Conservation (phyloP, 2,797 vertebrate genomes). For the Synaphobranchus kaupii region DNA sequence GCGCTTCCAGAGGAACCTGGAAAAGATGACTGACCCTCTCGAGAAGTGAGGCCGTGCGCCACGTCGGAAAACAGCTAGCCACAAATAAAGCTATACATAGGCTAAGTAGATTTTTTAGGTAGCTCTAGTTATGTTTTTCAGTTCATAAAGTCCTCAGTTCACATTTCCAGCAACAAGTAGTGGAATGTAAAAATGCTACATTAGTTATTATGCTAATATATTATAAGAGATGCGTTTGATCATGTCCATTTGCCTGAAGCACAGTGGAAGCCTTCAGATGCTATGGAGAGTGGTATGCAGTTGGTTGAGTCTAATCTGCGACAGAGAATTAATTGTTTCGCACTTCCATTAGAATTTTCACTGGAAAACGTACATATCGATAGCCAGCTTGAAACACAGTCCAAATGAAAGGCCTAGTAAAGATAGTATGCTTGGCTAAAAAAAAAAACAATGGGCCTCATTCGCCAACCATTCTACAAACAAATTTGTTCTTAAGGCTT, state of each 20-base stretch:
- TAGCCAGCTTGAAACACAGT: not conserved
- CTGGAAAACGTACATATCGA: not conserved
- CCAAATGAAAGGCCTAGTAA: not conserved
- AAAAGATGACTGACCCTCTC: slow-evolving; percentile 86
- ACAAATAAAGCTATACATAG: not conserved
- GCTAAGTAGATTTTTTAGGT: not conserved
- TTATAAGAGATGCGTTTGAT: not conserved
- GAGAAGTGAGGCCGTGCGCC: slow-evolving; percentile 78
- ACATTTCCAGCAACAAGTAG: not conserved
- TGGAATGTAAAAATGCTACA: not conserved
- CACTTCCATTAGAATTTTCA: not conserved
- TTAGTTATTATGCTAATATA: not conserved
- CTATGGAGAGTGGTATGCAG: not conserved
- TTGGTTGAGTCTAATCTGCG: not conserved
- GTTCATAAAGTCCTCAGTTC: not conserved
- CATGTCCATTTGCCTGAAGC: not conserved
- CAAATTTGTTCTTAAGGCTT: no score
- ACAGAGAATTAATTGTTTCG: not conserved
- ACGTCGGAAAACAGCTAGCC: not conserved
- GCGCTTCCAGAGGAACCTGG: slow-evolving; percentile 91
- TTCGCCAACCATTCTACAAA: no score
- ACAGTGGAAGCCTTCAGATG: not conserved
- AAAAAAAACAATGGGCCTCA: not conserved
- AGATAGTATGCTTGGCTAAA: not conserved
- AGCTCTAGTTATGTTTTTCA: not conserved